Evolutionary conservation across 64 coral and sea anemone species (phyloP).

Genomic region (Montipora foliosa): DNA sequence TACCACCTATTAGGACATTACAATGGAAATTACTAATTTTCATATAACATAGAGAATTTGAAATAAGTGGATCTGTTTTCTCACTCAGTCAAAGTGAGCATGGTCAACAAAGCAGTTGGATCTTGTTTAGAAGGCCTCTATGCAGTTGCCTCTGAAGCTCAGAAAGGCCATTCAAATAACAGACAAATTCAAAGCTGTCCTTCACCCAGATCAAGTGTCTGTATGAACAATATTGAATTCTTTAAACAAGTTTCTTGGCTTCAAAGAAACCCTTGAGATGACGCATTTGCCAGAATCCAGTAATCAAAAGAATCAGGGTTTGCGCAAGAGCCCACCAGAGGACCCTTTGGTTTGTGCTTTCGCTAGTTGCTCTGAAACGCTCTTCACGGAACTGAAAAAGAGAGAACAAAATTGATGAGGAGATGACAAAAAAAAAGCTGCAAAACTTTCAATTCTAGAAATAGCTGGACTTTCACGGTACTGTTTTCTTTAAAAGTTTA

Average conservation of each 20-base stretch:
- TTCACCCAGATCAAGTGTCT: not conserved
- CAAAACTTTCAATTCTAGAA: no score
- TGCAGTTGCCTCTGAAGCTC: not conserved
- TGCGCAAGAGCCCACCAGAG: slow-evolving; percentile 98
- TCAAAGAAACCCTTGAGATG: slow-evolving; percentile 99
- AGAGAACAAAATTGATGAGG: not conserved
- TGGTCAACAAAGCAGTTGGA: not conserved
- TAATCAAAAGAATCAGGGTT: slow-evolving; percentile 89
- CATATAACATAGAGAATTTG: no score
- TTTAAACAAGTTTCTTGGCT: slow-evolving; percentile 96
- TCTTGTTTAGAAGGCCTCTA: not conserved
- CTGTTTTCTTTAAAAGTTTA: no score
- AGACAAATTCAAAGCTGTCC: not conserved
- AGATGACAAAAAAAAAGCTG: no score
- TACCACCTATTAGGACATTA: no score
- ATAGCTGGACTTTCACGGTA: no score
- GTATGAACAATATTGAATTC: not conserved
- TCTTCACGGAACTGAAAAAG: slow-evolving; percentile 94
- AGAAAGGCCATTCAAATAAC: not conserved
- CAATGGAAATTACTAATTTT: no score
- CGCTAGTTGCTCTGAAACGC: slow-evolving; percentile 92
- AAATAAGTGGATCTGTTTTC: no score
- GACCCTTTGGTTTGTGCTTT: slow-evolving; percentile 97
- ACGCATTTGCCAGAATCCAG: slow-evolving; percentile 99
- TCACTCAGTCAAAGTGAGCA: no score